Conservation (phyloP, 2,113 vertebrate genomes). For the Puffinus mauretanicus region DNA sequence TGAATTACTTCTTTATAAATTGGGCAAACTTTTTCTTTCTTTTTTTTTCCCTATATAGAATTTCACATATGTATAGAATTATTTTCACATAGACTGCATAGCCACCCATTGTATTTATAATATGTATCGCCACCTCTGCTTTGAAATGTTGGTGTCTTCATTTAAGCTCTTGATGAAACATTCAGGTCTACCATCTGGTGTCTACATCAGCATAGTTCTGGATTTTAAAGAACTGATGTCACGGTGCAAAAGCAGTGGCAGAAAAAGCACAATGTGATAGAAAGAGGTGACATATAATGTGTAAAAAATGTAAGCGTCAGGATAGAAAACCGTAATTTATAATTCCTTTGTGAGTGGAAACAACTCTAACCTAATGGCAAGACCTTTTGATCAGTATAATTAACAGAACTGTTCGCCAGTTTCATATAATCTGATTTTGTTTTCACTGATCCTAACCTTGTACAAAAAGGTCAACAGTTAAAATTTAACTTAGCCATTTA, state of each 20-base stretch:
- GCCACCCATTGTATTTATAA: not conserved
- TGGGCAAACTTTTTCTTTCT: fast-evolving
- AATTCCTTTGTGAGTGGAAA: not conserved
- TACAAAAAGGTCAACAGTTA: not conserved
- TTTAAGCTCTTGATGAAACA: not conserved
- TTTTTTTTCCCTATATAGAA: fast-evolving
- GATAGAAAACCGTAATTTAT: not conserved
- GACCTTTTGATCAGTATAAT: not conserved
- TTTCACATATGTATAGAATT: not conserved
- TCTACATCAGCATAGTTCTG: not conserved
- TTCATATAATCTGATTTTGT: not conserved
- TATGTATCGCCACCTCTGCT: not conserved
- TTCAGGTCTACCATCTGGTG: not conserved
- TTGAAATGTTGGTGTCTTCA: not conserved
- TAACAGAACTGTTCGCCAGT: not conserved
- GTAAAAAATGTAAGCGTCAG: not conserved
- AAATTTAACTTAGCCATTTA: not conserved
- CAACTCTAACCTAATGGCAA: not conserved
- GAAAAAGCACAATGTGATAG: not conserved
- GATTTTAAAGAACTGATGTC: not conserved
- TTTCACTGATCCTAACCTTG: not conserved
- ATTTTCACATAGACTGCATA: not conserved
- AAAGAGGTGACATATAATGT: not conserved
- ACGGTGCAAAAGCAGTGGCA: not conserved
- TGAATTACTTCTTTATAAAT: not conserved